Evolutionary conservation across 2,888 invertebrate genomes (phyloP).

Genomic region (Metopia argyrocephala): DNA sequence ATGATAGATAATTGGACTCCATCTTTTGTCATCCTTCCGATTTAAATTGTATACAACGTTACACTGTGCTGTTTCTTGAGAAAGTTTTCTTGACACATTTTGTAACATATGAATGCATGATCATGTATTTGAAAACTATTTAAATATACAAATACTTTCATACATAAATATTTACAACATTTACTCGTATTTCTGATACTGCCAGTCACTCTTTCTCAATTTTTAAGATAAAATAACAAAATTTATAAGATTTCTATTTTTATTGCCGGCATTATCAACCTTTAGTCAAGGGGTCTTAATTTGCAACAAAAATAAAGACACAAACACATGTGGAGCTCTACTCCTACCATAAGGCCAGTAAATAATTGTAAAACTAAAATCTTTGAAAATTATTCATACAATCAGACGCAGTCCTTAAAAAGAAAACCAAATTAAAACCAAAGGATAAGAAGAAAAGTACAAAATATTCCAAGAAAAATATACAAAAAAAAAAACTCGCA

Average conservation of each 20-base stretch:
- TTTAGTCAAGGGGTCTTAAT: conserved; percentile 63
- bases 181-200: no score
- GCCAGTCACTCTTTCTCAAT: conserved; percentile 1
- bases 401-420: conserved; percentile 1
- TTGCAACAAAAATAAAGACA: conserved; percentile 40
- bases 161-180: background rate
- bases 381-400: conserved; percentile 49
- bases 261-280: conserved; percentile 51
- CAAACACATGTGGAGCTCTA: no score
- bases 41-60: no score
- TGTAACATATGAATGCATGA: background rate
- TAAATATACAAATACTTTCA: background rate
- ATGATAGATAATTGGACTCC: no score
- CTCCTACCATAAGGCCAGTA: background rate
- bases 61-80: conserved; percentile 27
- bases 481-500: conserved; percentile 21
- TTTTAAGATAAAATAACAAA: conserved; percentile 30
- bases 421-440: background rate
- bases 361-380: conserved; percentile 43
- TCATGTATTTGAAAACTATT: conserved; percentile 36
- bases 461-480: conserved; percentile 12
- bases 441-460: background rate
- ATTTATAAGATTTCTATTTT: conserved; percentile 50
- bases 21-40: no score
- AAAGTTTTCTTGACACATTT: conserved; percentile 3